Percentiles rank a stretch among this genome's conserved stretches.
Conservation (phyloP, 2,888 invertebrate species). For the Tetrapedia diversipes region DNA sequence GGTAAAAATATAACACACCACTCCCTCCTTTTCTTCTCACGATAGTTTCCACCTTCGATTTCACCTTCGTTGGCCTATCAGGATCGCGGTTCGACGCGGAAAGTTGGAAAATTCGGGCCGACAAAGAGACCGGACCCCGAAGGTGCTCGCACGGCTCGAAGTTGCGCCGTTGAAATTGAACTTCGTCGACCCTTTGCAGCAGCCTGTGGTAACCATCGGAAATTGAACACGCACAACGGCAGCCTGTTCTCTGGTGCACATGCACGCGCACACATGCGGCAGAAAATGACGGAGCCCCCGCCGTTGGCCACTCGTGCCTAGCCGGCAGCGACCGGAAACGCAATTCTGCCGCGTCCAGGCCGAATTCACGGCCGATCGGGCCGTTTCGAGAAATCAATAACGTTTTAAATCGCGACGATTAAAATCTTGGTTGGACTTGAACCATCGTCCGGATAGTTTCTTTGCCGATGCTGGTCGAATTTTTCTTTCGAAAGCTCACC, state of each 20-base stretch:
- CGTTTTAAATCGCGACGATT: slow-evolving; percentile 49
- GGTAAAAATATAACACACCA: too few relatives aligned
- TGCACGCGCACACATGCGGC: slow-evolving; percentile 23
- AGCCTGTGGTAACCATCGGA: slow-evolving; percentile 74
- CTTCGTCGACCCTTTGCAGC: slow-evolving; percentile 73
- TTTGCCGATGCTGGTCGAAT: too few relatives aligned
- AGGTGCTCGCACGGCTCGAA: slow-evolving; percentile 56
- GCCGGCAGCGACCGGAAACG: slow-evolving; percentile 55
- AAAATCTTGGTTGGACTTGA: slow-evolving; percentile 21
- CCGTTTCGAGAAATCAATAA: slow-evolving; percentile 59
- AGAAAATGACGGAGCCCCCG: slow-evolving; percentile 54
- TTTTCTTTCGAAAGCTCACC: too few relatives aligned
- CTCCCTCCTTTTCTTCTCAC: too few relatives aligned
- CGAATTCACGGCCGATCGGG: slow-evolving; percentile 50
- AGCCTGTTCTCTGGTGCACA: slow-evolving; percentile 21
- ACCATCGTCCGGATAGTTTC: background rate
- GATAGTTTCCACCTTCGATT: background rate
- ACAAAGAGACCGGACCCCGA: slow-evolving; percentile 67
- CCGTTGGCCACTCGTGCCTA: slow-evolving; percentile 44
- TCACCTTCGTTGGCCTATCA: slow-evolving; percentile 46
- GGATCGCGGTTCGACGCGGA: slow-evolving; percentile 48
- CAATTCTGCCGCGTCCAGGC: slow-evolving; percentile 53
- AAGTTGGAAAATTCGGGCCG: slow-evolving; percentile 68
- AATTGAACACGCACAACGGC: slow-evolving; percentile 72
- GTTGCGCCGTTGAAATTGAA: slow-evolving; percentile 75